Conservation (phyloP, 1,140 invertebrate genomes). For the Homalodisca vitripennis region DNA sequence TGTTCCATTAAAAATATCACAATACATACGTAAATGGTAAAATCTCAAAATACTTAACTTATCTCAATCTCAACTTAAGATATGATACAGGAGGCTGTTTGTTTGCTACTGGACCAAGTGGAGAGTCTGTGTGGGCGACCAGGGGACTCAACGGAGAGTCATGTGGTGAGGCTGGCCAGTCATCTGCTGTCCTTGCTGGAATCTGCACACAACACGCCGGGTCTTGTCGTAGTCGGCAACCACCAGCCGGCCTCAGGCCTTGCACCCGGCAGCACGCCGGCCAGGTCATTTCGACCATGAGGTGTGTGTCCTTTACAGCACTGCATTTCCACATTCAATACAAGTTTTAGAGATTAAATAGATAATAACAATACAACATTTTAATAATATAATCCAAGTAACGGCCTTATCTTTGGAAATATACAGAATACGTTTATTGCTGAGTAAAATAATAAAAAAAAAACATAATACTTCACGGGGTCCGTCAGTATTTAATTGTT, state of each 20-base stretch:
- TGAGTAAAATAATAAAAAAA: too few relatives aligned
- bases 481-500: too few relatives aligned
- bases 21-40: too few relatives aligned
- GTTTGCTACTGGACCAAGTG: constrained; percentile 38
- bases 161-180: constrained; percentile 28
- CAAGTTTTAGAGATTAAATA: background rate
- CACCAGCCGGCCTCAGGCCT: constrained; percentile 44
- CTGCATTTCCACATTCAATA: too few relatives aligned
- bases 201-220: constrained; percentile 40
- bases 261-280: constrained; percentile 46
- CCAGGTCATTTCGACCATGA: constrained; percentile 41
- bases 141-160: constrained; percentile 8
- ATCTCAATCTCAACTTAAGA: background rate
- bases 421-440: too few relatives aligned
- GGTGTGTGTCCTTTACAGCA: too few relatives aligned
- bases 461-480: too few relatives aligned
- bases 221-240: constrained; percentile 49
- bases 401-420: too few relatives aligned
- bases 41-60: too few relatives aligned
- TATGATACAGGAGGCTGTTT: constrained; percentile 30
- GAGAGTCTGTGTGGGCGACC: constrained; percentile 30
- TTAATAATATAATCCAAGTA: too few relatives aligned
- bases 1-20: too few relatives aligned
- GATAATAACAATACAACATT: too few relatives aligned
- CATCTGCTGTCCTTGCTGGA: constrained; percentile 48